These are phyloP conservation scores for Nycticryphes semicollaris DNA, from an alignment of 2,113 vertebrate genomes.

Conservation along the genomic window DNA sequence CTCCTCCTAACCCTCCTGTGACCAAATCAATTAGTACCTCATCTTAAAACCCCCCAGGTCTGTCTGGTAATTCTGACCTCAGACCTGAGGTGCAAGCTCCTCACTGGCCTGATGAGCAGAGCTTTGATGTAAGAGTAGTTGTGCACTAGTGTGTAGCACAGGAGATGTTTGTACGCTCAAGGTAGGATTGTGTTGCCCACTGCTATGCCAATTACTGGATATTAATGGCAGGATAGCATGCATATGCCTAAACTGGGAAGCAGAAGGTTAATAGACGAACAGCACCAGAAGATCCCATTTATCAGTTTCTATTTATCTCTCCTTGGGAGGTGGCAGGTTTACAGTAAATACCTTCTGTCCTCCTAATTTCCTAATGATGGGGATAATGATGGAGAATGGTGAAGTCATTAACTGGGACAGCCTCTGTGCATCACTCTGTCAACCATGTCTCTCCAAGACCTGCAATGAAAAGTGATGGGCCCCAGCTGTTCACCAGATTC, in stretches of 20 bases:
- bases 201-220: constrained; percentile 87
- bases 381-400: constrained; percentile 99
- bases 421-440: constrained; percentile 99
- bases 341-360: constrained; percentile 99
- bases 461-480: constrained; percentile 95
- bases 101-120: background rate
- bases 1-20: background rate
- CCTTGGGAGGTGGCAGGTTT: constrained; percentile 99
- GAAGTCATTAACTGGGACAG: constrained; percentile 98
- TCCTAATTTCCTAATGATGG: constrained; percentile 99
- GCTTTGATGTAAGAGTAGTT: background rate
- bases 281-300: constrained; percentile 94
- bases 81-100: background rate
- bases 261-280: constrained; percentile 98
- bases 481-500: constrained; percentile 88
- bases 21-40: background rate
- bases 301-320: constrained; percentile 99
- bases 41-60: background rate
- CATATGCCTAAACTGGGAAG: constrained; percentile 92
- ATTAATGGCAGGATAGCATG: constrained; percentile 93
- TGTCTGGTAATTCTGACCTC: background rate
- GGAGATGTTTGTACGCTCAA: constrained; percentile 9
- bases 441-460: constrained; percentile 89
- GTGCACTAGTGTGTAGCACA: background rate
- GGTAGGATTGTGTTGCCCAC: constrained; percentile 62